A percentile compares a stretch with the other conserved stretches of the same genome.
Evolutionary conservation across 2,113 vertebrate species (phyloP).

Genomic region (Zosterops japonicus): DNA sequence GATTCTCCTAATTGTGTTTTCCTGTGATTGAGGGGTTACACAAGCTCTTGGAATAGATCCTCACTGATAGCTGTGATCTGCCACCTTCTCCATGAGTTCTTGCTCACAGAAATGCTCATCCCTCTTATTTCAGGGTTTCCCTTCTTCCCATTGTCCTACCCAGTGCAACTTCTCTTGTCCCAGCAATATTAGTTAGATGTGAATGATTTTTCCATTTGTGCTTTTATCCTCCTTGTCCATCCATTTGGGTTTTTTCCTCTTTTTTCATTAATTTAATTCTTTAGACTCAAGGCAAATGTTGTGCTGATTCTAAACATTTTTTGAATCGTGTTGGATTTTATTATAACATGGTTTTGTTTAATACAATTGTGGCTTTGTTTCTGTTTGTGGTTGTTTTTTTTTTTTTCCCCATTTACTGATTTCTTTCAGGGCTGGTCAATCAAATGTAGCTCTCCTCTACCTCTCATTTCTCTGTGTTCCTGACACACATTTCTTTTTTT

Average conservation of each 20-base stretch:
- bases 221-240: not conserved
- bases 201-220: not conserved
- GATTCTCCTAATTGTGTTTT: not conserved
- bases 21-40: not conserved
- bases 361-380: not conserved
- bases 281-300: not conserved
- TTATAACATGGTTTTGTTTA: accelerated
- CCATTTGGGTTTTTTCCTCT: not conserved
- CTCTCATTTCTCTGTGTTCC: not conserved
- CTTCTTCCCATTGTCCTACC: not conserved
- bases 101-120: not conserved
- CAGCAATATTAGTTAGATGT: not conserved
- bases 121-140: not conserved
- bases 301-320: not conserved
- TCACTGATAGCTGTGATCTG: not conserved
- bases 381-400: not conserved
- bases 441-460: not conserved
- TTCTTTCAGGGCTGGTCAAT: not conserved
- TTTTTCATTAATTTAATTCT: not conserved
- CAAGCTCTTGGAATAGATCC: not conserved
- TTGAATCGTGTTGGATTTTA: not conserved
- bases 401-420: not conserved
- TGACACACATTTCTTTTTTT: not conserved
- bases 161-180: not conserved
- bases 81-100: not conserved